Evolutionary conservation across 2,888 invertebrate species (phyloP).

Genomic region (Pardosa pseudoannulata): DNA sequence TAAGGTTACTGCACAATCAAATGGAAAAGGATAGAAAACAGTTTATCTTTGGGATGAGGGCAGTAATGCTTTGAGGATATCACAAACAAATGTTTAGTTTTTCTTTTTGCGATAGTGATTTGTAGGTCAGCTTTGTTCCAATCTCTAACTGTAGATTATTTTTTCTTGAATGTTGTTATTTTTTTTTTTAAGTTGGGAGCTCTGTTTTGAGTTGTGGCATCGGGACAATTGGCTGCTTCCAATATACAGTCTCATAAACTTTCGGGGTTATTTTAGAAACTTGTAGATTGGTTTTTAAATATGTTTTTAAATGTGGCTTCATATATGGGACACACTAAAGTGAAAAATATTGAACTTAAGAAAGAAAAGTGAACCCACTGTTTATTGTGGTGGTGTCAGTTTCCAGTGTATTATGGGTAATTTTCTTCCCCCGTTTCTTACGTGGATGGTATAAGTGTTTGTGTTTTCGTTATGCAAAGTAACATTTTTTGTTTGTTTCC

Average conservation of each 20-base stretch:
- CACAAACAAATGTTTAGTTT: no score
- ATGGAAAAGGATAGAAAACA: no score
- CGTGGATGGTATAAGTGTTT: neutral
- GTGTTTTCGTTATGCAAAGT: slow-evolving; percentile 10
- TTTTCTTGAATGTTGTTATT: neutral
- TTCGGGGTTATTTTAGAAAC: neutral
- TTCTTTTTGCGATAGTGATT: neutral
- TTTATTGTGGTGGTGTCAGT: neutral
- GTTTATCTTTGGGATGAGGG: no score
- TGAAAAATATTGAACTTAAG: neutral
- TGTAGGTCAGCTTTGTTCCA: neutral
- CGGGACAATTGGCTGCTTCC: neutral
- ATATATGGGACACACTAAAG: neutral
- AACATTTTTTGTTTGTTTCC: slow-evolving; percentile 5
- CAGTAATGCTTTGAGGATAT: no score
- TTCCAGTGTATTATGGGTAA: neutral
- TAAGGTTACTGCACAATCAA: no score
- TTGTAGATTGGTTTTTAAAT: neutral
- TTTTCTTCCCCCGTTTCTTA: neutral
- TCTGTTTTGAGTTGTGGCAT: neutral
- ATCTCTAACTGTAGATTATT: neutral
- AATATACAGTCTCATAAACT: neutral
- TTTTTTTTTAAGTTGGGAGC: neutral
- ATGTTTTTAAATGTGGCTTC: neutral
- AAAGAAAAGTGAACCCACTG: no score